Base-by-base conservation (phyloP, 30 jellyfish, hydroid and myxozoan species). In the Aurelia sp. region DNA sequence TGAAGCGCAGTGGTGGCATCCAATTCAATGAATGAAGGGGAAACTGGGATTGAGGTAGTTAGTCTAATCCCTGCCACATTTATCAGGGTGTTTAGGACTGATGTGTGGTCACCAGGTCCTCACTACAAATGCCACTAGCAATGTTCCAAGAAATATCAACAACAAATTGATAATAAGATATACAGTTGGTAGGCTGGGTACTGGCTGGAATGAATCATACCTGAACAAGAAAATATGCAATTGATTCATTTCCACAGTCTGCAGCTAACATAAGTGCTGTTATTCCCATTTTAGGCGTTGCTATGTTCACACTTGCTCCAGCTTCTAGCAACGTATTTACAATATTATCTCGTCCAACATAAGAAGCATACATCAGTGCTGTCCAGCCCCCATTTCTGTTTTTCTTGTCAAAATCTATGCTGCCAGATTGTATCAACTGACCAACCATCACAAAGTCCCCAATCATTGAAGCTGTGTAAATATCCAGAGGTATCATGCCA, bases 201-300 rank as follows among this genome's bases (percentile, higher is more conserved):
- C 33, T 27, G 33, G 33, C 33, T 15, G n/a, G 23, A 73, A 2
- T 30, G 27, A 51, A 30, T 19, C 59, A 15, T 60, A 91, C 98
- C 97, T 93, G 98, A 50, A 93, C 61, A 20, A 93, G 94, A 61
- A 93, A 89, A 64, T 93, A 89, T 60, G 78, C 86, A 16, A 93
- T 86, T n/a, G 97, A 89, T 67, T 93, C 98, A 68, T 76, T 93
- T 9, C 97, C 98, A 93, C 98, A 93, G 65, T 78, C 81, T 35
- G 98, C 71, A 4, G 98, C 96, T 66, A 87, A 83, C 98, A 93
- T 93, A 65, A 93, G 75, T 0, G 98, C 98, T 70, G 96, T 93
- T 16, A 81, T 64, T 10, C 93, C 98, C 58, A 27, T 80, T 87
- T 92, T 88, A 0, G 85, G 35, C 6, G 85, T 74, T 9, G 66